A percentile compares a stretch with the other conserved stretches of the same genome.
These are phyloP conservation scores for Pharmacophagus antenor DNA, from an alignment of 2,888 invertebrate species.

Conservation along the genomic window DNA sequence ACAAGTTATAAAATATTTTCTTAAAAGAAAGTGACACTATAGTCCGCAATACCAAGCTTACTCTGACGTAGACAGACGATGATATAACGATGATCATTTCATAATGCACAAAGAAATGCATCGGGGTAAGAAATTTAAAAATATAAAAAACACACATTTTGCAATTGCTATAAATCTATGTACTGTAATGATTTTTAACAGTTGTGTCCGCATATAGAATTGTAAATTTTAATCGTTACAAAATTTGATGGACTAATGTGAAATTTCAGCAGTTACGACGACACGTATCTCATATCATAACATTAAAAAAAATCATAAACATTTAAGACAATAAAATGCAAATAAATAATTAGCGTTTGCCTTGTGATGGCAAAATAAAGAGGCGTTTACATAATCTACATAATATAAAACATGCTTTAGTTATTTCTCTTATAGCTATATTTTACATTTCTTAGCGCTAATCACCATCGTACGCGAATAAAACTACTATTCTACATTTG, in stretches of 20 bases:
- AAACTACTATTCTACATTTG: constrained; percentile 64
- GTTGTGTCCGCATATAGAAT: constrained; percentile 17
- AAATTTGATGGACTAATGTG: constrained; percentile 36
- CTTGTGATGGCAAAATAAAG: constrained; percentile 64
- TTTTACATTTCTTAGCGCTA: constrained; percentile 70
- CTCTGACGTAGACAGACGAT: constrained; percentile 44
- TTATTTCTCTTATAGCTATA: constrained; percentile 67
- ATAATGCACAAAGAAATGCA: constrained; percentile 19
- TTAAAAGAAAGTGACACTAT: constrained; percentile 68
- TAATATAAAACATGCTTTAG: constrained; percentile 79
- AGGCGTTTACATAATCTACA: constrained; percentile 73
- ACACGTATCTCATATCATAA: constrained; percentile 58
- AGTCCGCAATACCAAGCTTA: constrained; percentile 62
- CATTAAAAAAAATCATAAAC: constrained; percentile 74
- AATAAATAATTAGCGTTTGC: constrained; percentile 78
- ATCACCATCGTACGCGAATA: constrained; percentile 62
- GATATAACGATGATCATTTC: constrained; percentile 49
- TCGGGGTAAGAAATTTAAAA: constrained; percentile 29
- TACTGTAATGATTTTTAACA: constrained; percentile 19
- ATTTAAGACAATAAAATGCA: constrained; percentile 73
- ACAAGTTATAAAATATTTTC: constrained; percentile 80
- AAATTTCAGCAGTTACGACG: constrained; percentile 66
- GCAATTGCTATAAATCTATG: constrained; percentile 27
- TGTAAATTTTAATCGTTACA: constrained; percentile 15
- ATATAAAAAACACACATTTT: constrained; percentile 34